Conservation (phyloP, 2,113 vertebrate genomes). For the Hippoglossus stenolepis region DNA sequence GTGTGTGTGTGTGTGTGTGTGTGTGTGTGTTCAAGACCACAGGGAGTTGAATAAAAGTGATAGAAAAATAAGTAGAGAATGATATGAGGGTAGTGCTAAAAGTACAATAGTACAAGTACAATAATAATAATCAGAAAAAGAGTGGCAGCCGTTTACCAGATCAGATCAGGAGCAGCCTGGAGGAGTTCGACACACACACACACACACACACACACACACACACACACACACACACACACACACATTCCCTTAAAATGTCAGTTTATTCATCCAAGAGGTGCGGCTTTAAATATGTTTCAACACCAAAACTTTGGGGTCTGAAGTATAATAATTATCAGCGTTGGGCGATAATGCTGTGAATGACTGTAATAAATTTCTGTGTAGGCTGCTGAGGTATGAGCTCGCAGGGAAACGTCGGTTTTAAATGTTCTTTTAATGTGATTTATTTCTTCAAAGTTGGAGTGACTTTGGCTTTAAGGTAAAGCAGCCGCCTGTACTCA, state of each 20-base stretch:
- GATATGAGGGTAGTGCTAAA: too few species aligned
- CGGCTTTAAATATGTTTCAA: not conserved
- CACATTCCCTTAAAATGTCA: not conserved
- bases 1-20: too few species aligned
- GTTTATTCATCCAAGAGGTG: not conserved
- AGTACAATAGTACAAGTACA: conserved; percentile 21
- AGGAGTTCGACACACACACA: not conserved
- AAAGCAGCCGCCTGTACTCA: conserved; percentile 34
- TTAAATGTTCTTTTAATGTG: conserved; percentile 23
- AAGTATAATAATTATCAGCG: conserved; percentile 4
- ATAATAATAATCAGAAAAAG: not conserved
- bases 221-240: too few species aligned
- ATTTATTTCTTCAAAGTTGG: conserved; percentile 43
- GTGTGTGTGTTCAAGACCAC: conserved; percentile 30
- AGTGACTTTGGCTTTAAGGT: conserved; percentile 42
- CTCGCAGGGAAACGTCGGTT: conserved; percentile 8
- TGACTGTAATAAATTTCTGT: not conserved
- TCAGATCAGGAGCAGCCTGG: not conserved
- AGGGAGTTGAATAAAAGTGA: conserved; percentile 20
- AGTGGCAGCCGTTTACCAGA: too few species aligned
- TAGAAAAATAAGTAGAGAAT: not conserved
- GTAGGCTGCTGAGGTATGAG: conserved; percentile 8
- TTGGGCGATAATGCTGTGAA: conserved; percentile 9
- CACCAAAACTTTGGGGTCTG: not conserved
- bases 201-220: too few species aligned